Conservation (phyloP, 2,888 invertebrate species). For the Trisateles emortualis region DNA sequence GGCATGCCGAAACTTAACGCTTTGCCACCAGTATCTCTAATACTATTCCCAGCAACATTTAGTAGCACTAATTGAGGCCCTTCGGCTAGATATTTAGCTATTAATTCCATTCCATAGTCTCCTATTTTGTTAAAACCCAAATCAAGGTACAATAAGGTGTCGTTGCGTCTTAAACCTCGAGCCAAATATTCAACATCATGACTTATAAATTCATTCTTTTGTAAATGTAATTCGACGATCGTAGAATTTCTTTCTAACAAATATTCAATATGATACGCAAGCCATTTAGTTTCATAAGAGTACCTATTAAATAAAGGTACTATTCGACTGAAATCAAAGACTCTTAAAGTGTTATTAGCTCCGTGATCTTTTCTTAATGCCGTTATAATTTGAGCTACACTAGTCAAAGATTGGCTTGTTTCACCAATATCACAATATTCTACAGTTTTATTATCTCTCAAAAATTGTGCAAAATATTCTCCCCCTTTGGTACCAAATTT, state of each 20-base stretch:
- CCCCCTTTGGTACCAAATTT: slow-evolving; percentile 85
- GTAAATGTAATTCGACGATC: slow-evolving; percentile 85
- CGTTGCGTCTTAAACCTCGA: slow-evolving; percentile 81
- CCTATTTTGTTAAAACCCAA: slow-evolving; percentile 87
- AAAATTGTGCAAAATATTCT: slow-evolving; percentile 78
- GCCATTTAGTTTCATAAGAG: slow-evolving; percentile 77
- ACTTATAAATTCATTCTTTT: slow-evolving; percentile 87
- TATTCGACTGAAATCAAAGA: slow-evolving; percentile 74
- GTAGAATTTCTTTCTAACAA: slow-evolving; percentile 70
- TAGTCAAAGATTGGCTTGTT: slow-evolving; percentile 84
- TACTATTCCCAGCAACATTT: slow-evolving; percentile 86
- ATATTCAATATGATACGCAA: slow-evolving; percentile 82
- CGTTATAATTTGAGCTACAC: slow-evolving; percentile 84
- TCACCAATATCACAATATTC: slow-evolving; percentile 86
- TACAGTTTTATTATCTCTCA: slow-evolving; percentile 77
- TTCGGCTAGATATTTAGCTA: slow-evolving; percentile 84
- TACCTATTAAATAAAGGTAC: slow-evolving; percentile 73
- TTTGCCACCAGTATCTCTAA: slow-evolving; percentile 86
- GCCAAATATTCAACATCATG: slow-evolving; percentile 87
- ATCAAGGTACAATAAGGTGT: slow-evolving; percentile 85
- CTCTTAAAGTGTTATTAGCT: slow-evolving; percentile 65
- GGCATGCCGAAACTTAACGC: slow-evolving; percentile 85
- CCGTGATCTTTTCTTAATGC: slow-evolving; percentile 76
- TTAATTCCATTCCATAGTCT: slow-evolving; percentile 84
- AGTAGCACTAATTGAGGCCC: slow-evolving; percentile 81